phyloP scores from a whole-genome alignment of 2,888 invertebrate species.

The Cyclophora punctaria region DNA sequence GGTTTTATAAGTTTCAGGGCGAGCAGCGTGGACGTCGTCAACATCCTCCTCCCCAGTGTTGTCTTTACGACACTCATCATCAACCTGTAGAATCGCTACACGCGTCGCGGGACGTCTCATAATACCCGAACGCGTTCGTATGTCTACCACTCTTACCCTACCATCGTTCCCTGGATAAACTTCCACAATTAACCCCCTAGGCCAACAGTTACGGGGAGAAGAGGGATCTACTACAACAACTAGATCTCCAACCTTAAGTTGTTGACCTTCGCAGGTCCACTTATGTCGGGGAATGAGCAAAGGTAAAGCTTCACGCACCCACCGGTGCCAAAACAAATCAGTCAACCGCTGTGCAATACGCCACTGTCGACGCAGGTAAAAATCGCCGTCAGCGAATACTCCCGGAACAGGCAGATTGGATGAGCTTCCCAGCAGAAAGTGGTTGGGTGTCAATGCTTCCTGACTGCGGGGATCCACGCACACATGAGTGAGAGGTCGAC shows the following conservation, averaged over 20 bases:
- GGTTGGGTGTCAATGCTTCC: conserved; percentile 11
- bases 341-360: conserved; percentile 5
- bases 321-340: conserved; percentile 19
- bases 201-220: not conserved
- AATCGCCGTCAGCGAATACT: conserved; percentile 4
- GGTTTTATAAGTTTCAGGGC: no score
- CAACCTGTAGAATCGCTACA: conserved; percentile 7
- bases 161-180: conserved; percentile 19
- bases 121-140: conserved; percentile 16
- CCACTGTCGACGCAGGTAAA: conserved; percentile 3
- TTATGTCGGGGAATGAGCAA: not conserved
- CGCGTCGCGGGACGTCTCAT: conserved; percentile 18
- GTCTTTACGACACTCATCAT: no score
- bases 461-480: conserved; percentile 4
- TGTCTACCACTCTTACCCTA: conserved; percentile 19
- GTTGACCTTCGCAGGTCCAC: not conserved
- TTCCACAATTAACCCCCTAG: not conserved
- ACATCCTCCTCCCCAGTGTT: no score
- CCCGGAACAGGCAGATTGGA: conserved; percentile 6
- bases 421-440: conserved; percentile 9
- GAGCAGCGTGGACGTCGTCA: no score
- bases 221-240: conserved; percentile 3
- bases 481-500: conserved; percentile 7
- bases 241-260: not conserved
- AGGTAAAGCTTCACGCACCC: conserved; percentile 1